A percentile compares a stretch with the other conserved stretches of the same genome.
phyloP scores from a whole-genome alignment of 2,888 invertebrate species.

The Malthinus flaveolus region DNA sequence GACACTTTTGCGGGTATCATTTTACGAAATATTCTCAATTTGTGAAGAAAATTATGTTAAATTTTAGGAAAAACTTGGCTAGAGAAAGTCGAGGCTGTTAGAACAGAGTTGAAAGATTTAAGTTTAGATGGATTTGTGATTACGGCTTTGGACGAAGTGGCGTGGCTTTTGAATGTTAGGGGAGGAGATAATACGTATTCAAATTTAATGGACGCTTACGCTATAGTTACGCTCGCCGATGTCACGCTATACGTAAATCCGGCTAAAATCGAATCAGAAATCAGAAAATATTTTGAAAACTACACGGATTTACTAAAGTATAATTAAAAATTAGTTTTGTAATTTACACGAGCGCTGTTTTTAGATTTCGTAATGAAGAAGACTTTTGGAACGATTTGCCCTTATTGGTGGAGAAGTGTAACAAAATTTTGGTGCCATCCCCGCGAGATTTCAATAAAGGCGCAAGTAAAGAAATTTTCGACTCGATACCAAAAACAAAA shows the following conservation, averaged over 20 bases:
- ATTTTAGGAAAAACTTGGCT: slow-evolving; percentile 69
- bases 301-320: slow-evolving; percentile 64
- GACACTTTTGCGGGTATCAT: slow-evolving; percentile 58
- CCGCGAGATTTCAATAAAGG: slow-evolving; percentile 71
- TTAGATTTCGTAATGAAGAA: slow-evolving; percentile 70
- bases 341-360: slow-evolving; percentile 31
- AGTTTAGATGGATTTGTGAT: slow-evolving; percentile 78
- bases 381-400: slow-evolving; percentile 74
- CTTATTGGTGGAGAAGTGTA: slow-evolving; percentile 65
- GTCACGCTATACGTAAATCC: slow-evolving; percentile 72
- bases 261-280: slow-evolving; percentile 59
- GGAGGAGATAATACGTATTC: slow-evolving; percentile 81
- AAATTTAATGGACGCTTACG: slow-evolving; percentile 79
- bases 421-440: slow-evolving; percentile 69
- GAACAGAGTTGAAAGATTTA: slow-evolving; percentile 62
- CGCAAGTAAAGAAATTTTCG: slow-evolving; percentile 70
- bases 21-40: not conserved
- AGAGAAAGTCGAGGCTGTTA: slow-evolving; percentile 70
- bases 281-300: slow-evolving; percentile 54
- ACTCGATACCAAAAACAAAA: slow-evolving; percentile 63
- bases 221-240: slow-evolving; percentile 66
- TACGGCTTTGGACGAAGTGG: slow-evolving; percentile 84
- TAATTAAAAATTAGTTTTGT: slow-evolving; percentile 63
- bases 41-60: not conserved
- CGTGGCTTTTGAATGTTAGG: slow-evolving; percentile 86